Evolutionary conservation across 2,888 invertebrate species (phyloP).

Genomic region (Mythimna loreyi): DNA sequence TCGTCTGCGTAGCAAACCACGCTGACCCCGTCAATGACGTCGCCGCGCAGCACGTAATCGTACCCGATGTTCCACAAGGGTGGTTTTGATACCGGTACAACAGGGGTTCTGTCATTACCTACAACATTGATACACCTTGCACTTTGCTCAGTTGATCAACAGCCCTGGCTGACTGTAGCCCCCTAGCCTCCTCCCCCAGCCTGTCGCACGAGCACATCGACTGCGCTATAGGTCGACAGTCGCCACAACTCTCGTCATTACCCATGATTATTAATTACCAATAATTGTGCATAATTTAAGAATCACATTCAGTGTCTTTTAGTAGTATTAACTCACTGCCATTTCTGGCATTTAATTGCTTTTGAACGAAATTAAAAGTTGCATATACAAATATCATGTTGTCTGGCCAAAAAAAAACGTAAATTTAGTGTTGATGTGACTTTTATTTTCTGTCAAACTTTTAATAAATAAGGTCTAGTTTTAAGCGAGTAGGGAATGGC

Average conservation of each 20-base stretch:
- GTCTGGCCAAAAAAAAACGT: slow-evolving; percentile 1
- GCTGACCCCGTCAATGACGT: too few species aligned
- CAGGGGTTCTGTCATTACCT: too few species aligned
- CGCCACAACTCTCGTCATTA: slow-evolving; percentile 58
- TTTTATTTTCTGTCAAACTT: slow-evolving; percentile 39
- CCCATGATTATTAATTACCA: slow-evolving; percentile 51
- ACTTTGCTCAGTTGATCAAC: not conserved
- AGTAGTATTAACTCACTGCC: slow-evolving; percentile 50
- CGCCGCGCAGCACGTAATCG: too few species aligned
- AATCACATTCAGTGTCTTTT: slow-evolving; percentile 28
- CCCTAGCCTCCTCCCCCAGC: not conserved
- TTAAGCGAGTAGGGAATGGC: slow-evolving; percentile 21
- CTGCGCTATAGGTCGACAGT: slow-evolving; percentile 51
- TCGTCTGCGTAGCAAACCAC: too few species aligned
- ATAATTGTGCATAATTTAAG: slow-evolving; percentile 54
- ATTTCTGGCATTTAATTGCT: slow-evolving; percentile 55
- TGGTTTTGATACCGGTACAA: too few species aligned
- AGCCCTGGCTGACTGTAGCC: not conserved
- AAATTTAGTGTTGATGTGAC: slow-evolving; percentile 25
- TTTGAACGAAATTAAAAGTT: slow-evolving; percentile 45
- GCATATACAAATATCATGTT: slow-evolving; percentile 16
- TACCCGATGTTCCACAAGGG: too few species aligned
- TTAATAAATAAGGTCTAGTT: slow-evolving; percentile 4
- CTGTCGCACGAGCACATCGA: not conserved
- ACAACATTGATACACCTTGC: too few species aligned